A percentile compares a stretch with the other conserved stretches of the same genome.
Evolutionary conservation across 2,113 vertebrate species (phyloP).

Genomic region (Neopipo cinnamomea): DNA sequence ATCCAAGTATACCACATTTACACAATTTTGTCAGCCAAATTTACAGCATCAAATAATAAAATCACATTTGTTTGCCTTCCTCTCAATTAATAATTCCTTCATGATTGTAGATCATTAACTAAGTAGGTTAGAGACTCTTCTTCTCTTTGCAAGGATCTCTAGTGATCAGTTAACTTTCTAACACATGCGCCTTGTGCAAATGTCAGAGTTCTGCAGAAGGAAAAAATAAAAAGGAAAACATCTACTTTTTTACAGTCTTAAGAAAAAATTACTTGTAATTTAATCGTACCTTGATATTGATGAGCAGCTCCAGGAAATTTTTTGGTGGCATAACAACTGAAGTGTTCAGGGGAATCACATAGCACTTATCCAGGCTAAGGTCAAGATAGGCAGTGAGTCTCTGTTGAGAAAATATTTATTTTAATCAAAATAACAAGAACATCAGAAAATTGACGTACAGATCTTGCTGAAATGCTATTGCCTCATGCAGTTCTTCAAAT

Average conservation of each 20-base stretch:
- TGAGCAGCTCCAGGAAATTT: conserved; percentile 89
- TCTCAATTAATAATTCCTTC: background rate
- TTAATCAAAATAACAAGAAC: background rate
- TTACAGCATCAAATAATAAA: background rate
- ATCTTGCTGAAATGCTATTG: background rate
- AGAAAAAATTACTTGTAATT: background rate
- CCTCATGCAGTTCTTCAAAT: background rate
- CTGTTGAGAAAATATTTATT: conserved; percentile 67
- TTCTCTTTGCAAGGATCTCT: background rate
- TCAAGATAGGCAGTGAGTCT: conserved; percentile 95
- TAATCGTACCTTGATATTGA: conserved; percentile 88
- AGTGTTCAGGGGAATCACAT: conserved; percentile 94
- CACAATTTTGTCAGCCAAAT: background rate
- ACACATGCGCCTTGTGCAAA: background rate
- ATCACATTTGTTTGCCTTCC: background rate
- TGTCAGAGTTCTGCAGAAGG: background rate
- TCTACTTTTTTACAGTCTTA: background rate
- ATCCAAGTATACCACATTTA: background rate
- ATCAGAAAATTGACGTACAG: background rate
- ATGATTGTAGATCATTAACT: background rate
- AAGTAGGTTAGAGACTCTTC: background rate
- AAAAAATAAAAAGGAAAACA: background rate
- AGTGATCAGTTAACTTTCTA: background rate
- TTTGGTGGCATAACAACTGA: conserved; percentile 94
- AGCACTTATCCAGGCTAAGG: conserved; percentile 93